Evolutionary conservation across 2,888 invertebrate genomes (phyloP).

Genomic region (Saturnia japonica): DNA sequence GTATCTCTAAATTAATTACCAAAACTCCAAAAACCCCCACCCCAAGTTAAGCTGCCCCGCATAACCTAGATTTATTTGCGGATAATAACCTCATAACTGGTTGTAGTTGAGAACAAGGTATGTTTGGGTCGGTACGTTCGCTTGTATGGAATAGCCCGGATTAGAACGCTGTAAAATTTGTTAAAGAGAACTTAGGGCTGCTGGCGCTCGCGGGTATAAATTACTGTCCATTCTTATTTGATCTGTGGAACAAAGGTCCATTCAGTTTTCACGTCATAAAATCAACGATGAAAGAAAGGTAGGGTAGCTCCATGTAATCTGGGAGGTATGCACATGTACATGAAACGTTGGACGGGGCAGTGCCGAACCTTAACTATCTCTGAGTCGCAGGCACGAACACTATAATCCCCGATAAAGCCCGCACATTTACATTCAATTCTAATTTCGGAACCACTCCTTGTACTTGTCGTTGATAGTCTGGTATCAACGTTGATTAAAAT

Average conservation of each 20-base stretch:
- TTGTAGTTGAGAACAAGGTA: conserved; percentile 65
- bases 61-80: conserved; percentile 75
- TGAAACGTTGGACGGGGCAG: conserved; percentile 60
- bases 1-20: conserved; percentile 66
- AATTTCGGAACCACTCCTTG: conserved; percentile 73
- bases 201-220: conserved; percentile 63
- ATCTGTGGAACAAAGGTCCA: conserved; percentile 29
- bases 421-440: conserved; percentile 84
- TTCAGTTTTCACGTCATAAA: neutral
- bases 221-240: conserved; percentile 44
- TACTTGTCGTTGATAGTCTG: conserved; percentile 76
- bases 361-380: conserved; percentile 74
- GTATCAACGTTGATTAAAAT: conserved; percentile 76
- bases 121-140: conserved; percentile 56
- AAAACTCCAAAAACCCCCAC: conserved; percentile 42
- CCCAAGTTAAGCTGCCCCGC: conserved; percentile 53
- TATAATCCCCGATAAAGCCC: conserved; percentile 83
- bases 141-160: conserved; percentile 70
- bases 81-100: conserved; percentile 74
- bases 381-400: conserved; percentile 77
- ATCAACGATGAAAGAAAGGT: conserved; percentile 6
- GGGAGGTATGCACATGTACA: conserved; percentile 54
- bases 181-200: conserved; percentile 70
- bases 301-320: conserved; percentile 39
- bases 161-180: conserved; percentile 79